Evolutionary conservation across 2,888 invertebrate genomes (phyloP).

Genomic region (Plemyria rubiginata): DNA sequence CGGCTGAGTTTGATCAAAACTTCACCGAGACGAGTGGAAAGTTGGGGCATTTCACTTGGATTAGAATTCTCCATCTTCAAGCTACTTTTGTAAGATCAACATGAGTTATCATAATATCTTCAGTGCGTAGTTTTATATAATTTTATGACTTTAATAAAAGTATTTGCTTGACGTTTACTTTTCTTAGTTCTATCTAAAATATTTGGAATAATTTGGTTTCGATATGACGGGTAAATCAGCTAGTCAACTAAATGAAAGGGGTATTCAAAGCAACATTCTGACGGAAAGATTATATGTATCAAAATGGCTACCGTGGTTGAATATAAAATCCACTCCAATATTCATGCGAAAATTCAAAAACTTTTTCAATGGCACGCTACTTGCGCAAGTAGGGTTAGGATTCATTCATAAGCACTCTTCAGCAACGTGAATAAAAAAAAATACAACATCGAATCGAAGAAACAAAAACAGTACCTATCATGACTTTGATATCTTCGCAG

Average conservation of each 20-base stretch:
- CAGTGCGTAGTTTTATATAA: not conserved
- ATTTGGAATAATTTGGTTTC: no score
- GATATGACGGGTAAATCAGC: not conserved
- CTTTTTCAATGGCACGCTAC: slow-evolving; percentile 19
- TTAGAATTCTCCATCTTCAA: slow-evolving; percentile 31
- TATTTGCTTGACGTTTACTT: no score
- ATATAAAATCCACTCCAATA: slow-evolving; percentile 19
- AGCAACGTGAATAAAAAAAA: not conserved
- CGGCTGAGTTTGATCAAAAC: slow-evolving; percentile 46
- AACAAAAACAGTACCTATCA: no score
- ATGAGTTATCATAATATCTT: slow-evolving; percentile 32
- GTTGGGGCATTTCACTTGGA: slow-evolving; percentile 36
- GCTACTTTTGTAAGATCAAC: slow-evolving; percentile 37
- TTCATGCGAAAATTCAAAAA: slow-evolving; percentile 19
- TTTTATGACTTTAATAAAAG: no score
- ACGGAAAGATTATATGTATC: not conserved
- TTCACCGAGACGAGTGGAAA: slow-evolving; percentile 36
- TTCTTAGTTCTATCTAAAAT: no score
- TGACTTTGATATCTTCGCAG: no score
- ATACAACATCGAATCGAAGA: no score
- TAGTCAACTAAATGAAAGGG: not conserved
- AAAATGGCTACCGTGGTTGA: slow-evolving; percentile 1
- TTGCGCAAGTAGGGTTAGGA: slow-evolving; percentile 14
- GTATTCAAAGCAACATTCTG: not conserved
- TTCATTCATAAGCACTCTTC: not conserved